Evolutionary conservation across 2,797 vertebrate genomes (phyloP), one percentile per base, ranked within the genome.

Genomic region (Ceryle rudis): DNA sequence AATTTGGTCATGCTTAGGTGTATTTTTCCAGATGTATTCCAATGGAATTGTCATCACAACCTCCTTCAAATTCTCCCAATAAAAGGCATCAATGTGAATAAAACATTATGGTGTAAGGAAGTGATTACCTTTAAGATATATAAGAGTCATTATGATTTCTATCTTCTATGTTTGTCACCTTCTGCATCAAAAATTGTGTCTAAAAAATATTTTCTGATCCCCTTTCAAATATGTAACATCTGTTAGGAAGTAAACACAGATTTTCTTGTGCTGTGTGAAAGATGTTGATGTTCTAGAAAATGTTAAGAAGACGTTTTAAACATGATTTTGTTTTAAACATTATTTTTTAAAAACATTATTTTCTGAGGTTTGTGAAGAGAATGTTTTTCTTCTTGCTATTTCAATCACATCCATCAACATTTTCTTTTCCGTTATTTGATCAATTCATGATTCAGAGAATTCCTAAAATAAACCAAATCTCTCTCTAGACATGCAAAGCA

Each of bases 291-390:
- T 72, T 84, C 66, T 81, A 70, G 51, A 82, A 92, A 94, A 89
- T 67, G 22, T n/a, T 54, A 85, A 72, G 47, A 86, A 84, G 81
- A 81, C 58, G 13, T 93, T 93, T 81, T 69, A 82, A 93, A 93
- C 8, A 15, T 37, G 5, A 66, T 70, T 58, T 42, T 51, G 20
- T 42, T 46, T 25, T 3, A 67, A 80, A 67, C 1, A 6, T 7
- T 4, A 29, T 62, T 26, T 54, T 41, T 41, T 41, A 14, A 41
- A 15, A 39, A 41, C 14, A 41, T 35, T 67, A 67, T 28, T 73
- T 25, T 2, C 39, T 33, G 46, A 73, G 51, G 64, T 81, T 44
- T 81, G 22, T 71, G 52, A 86, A 74, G 31, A 69, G 22, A 71
- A 21, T 55, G 5, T 70, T 89, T 91, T 83, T 44, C 9, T 83